Percentiles rank a stretch among this genome's conserved stretches.
phyloP scores from a whole-genome alignment of 1,140 invertebrate species.

The Idris sp. region DNA sequence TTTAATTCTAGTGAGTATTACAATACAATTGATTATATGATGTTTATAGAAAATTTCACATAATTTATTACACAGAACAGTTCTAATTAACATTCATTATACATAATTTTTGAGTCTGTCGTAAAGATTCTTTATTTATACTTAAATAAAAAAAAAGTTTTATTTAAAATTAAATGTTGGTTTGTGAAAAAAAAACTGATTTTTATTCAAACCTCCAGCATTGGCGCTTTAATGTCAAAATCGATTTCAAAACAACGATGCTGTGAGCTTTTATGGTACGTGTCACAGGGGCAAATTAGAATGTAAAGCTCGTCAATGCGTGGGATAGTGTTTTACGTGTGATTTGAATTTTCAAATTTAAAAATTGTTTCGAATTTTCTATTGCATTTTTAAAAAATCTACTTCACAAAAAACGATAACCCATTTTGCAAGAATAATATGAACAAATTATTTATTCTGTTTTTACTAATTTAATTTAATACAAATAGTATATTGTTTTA shows the following conservation, averaged over 20 bases:
- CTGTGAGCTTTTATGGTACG: conserved; percentile 8
- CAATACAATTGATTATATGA: no score
- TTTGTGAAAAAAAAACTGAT: neutral
- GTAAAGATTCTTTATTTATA: no score
- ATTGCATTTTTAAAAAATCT: neutral
- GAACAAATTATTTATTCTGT: no score
- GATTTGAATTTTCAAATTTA: conserved; percentile 14
- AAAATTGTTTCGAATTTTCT: conserved; percentile 3
- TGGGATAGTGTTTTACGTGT: neutral
- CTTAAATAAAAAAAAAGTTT: no score
- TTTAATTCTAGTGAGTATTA: no score
- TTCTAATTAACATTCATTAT: no score
- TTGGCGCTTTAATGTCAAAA: conserved; percentile 12
- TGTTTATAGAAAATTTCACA: no score
- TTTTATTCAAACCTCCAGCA: conserved; percentile 10
- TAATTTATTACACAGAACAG: no score
- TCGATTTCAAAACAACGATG: conserved; percentile 9
- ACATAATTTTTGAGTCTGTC: no score
- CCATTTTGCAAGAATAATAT: no score
- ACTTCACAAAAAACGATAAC: neutral
- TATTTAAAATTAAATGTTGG: neutral
- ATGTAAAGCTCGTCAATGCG: conserved; percentile 14
- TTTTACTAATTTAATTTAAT: no score
- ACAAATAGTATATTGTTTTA: no score
- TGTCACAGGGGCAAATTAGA: conserved; percentile 20